Base-by-base conservation (phyloP, 2,888 invertebrate genomes). In the Seira ritae region DNA sequence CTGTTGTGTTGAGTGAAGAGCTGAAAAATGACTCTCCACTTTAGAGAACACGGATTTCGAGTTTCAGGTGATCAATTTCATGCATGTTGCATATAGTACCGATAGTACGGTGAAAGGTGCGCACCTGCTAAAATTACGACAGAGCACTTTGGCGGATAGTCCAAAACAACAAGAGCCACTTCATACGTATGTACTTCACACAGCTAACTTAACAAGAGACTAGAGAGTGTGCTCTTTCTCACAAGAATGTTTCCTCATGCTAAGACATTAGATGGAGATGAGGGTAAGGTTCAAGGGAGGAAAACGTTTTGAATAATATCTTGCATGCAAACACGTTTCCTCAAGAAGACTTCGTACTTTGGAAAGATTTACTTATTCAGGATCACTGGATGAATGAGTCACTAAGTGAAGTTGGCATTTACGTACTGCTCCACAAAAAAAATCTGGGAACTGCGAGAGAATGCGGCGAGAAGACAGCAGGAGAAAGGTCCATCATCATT, bases 401-500 rank as follows among this genome's bases (percentile, higher is more conserved):
- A 62, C 22, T 62, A 62, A 62, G 22, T 50, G n/a, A 62, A 20
- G 62, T 62, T 62, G 62, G 62, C 62, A 62, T 62, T 62, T 62
- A 62, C 50, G 50, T 50, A 50, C 12, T 3, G 62, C 19, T 62
- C 19, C 20, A 20, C 19, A 19, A 22, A 12, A 12, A 42, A 42
- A 12, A 12, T 12, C 22, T 62, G 19, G 22, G 62, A 62, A n/a
- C n/a, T n/a, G 62, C 62, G 2, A n/a, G 19, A 62, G 4, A 62
- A 62, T 62, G 8, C 20, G 62, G 62, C 6, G 62, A 20, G 22
- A 3, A 19, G 62, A 62, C 20, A 62, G 62, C 19, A 22, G 22
- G 62, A 62, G 62, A 62, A 62, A 20, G 62, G 62, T 62, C n/a
- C 62, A 62, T 62, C 62, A 62, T 62, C 62, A 62, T 20, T 62